Base-by-base conservation (phyloP, 2,113 vertebrate species). In the Lepisosteus oculatus region DNA sequence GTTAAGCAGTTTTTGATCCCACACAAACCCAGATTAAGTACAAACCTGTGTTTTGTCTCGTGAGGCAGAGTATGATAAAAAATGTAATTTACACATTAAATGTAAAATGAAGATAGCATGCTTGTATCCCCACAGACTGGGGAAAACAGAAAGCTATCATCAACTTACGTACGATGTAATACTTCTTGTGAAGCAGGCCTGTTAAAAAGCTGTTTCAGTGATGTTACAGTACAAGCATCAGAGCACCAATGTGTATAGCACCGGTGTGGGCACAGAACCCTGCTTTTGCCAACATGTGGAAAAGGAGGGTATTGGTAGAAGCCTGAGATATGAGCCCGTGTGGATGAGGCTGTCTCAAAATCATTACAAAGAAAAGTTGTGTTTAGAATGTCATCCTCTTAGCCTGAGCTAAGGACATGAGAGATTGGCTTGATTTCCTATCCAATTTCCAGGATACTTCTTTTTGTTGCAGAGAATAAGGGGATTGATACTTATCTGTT, bases 211-310 rank as follows among this genome's bases (percentile, higher is more conserved):
- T 70, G 68, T 43, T 68, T 41, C 54, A 42, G 73, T 55, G 62
- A 51, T 44, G 55, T 65, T 61, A 69, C 68, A 70, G 67, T 70
- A 54, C 54, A 64, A 55, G 61, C 9, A 17, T 69, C 47, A 14
- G n/a, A 74, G 68, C 73, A 74, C 73, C 73, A 69, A 55, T 59
- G 61, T 55, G 73, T 65, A 70, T 55, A 74, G 73, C 61, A 69
- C 54, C 61, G 54, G 51, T 65, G 42, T 63, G 59, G 68, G 68
- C 6, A 56, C 7, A 29, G 9, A 63, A 15, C 59, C 61, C 67
- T 63, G 29, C 66, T 51, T 29, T 64, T 29, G 29, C 47, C 54
- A 47, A 63, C 45, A 54, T 17, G 51, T 61, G 66, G 8, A 55
- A 3, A 59, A 59, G 43, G 11, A 14, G 61, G 42, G 8, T 45